Base-by-base conservation (phyloP, 2,797 vertebrate species). In the Acipenser oxyrinchus region DNA sequence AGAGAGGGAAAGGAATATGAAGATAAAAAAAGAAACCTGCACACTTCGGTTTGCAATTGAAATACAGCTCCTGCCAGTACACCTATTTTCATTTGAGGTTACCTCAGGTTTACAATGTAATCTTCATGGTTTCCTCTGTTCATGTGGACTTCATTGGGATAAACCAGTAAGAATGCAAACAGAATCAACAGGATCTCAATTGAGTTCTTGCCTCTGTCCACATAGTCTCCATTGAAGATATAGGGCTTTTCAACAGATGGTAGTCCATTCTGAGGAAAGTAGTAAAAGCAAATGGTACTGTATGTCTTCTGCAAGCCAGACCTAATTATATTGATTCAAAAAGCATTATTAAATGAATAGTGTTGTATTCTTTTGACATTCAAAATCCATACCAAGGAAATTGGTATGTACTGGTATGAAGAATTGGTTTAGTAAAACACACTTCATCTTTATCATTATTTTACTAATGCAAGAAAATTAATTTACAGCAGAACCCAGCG, bases 81-180 rank as follows among this genome's bases (percentile, higher is more conserved):
- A 18, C 6, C 1, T 66, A 5, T 9, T 9, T 66, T 68, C 10
- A 15, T 18, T 48, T 49, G 12, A 12, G 6, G 1, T 9, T n/a
- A 94, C 95, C 93, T 93, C 78, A 97, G 80, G 74, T 99, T 98
- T 57, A 98, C 89, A 37, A 97, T 88, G 69, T 95, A 90, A 80
- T 99, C 95, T 76, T 99, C 95, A 0, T 98, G 94, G 81, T 98
- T 99, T 68, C 96, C 95, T 1, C 94, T 82, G 82, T 98, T 99
- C 55, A 99, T 86, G 64, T 95, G 89, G 70, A 98, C 87, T 62
- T 92, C 89, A 12, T 93, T 93, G 0, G 95, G 96, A 62, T 95
- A 97, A 70, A 95, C 83, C 73, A 99, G 74, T 79, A 94, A 88
- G 83, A 96, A 97, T 50, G 93, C 85, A 61, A 97, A 96, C 64